Evolutionary conservation across 1,140 invertebrate species (phyloP), one percentile per base, ranked within the genome.

Genomic region (Lepidurus couesii): DNA sequence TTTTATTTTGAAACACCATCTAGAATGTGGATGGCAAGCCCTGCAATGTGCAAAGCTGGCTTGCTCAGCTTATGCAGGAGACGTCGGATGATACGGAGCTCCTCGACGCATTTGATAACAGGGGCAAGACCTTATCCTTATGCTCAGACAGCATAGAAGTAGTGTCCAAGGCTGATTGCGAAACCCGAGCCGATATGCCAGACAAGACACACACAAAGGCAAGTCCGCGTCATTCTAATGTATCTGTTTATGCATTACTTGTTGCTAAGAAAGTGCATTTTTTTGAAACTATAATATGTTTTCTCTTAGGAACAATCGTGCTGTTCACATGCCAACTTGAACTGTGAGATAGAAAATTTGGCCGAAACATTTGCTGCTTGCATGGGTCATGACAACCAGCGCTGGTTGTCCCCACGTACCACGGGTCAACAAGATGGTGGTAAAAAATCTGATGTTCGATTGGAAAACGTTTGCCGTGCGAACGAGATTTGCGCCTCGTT

Each of bases 11-110:
- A 21, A 65, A 65, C 26, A 7, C 8, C 47, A 3, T 26, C 13
- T 21, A 77, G 76, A 53, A 53, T 77, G 53, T 26, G 2, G 45
- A 77, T 8, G 53, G 76, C 13, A 77, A 77, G 42, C 76, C 76
- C 9, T 77, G 76, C 24, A 53, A 77, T 42, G 76, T 77, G 26
- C 76, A 77, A 42, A 77, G 44, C 26, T 77, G 76, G 76, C 44
- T 77, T 16, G 76, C 53, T 21, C 53, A 65, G 13, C 53, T 65
- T 13, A 65, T 65, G 53, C 53, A 65, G 8, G 53, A 65, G 53
- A 65, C 53, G 53, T 65, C 13, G 53, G 53, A 65, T 65, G 53
- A 65, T 65, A 65, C 53, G 53, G 53, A 65, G 21, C 16, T 65
- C 0, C 53, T 65, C 13, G 53, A 65, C 53, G 16, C 53, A 1